Evolutionary conservation across 2,888 invertebrate genomes (phyloP).

Genomic region (Magallana nippona): DNA sequence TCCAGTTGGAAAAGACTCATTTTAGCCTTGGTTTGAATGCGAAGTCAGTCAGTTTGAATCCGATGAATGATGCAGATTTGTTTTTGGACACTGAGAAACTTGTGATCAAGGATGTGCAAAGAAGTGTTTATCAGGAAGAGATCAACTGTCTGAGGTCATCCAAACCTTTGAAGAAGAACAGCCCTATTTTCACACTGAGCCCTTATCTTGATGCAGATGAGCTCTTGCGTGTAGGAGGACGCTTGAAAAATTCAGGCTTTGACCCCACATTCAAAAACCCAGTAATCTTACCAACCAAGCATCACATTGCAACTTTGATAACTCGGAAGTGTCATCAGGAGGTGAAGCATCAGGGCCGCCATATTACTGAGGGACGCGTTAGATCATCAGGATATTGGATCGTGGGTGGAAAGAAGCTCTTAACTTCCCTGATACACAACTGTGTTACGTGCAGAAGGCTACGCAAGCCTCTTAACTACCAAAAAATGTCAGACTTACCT

Average conservation of each 20-base stretch:
- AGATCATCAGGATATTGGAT: conserved; percentile 22
- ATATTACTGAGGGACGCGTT: not conserved
- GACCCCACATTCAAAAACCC: conserved; percentile 25
- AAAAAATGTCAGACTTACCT: not conserved
- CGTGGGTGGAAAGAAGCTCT: not conserved
- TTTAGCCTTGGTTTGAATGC: not conserved
- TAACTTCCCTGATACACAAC: not conserved
- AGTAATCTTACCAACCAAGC: conserved; percentile 35
- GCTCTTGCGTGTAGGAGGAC: conserved; percentile 40
- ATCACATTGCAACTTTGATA: conserved; percentile 25
- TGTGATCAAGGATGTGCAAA: conserved; percentile 32
- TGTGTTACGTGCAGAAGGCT: conserved; percentile 15
- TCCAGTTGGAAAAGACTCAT: conserved; percentile 38
- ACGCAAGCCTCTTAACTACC: not conserved
- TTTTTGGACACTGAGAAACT: not conserved
- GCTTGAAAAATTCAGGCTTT: not conserved
- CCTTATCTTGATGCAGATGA: conserved; percentile 38
- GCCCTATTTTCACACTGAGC: not conserved
- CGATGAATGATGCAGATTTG: not conserved
- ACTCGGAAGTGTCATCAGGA: not conserved
- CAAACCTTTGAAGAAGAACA: conserved; percentile 40
- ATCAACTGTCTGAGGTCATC: not conserved
- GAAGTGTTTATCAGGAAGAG: conserved; percentile 10
- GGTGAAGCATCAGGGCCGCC: not conserved
- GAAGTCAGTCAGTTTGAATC: not conserved